These are phyloP conservation scores for Heliconius ismenius DNA, from an alignment of 2,888 invertebrate species.

Conservation along the genomic window DNA sequence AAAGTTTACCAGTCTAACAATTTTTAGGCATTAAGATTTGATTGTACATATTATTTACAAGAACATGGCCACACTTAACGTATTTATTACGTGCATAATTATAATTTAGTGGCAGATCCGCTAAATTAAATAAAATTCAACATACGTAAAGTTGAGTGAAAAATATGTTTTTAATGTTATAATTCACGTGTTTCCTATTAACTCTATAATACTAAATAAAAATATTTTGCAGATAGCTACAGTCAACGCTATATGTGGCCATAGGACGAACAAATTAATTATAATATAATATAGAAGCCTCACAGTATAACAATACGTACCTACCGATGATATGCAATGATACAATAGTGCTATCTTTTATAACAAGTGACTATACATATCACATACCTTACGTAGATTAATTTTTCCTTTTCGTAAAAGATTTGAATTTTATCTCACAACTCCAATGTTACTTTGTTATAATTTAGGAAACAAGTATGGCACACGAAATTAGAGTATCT, in stretches of 20 bases:
- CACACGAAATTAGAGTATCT: constrained; percentile 63
- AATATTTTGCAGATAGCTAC: not conserved
- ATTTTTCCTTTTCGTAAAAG: constrained; percentile 62
- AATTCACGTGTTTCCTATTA: not conserved
- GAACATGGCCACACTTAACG: constrained; percentile 29
- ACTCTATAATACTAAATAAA: not conserved
- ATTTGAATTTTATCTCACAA: constrained; percentile 77
- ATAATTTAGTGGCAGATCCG: not conserved
- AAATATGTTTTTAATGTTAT: not conserved
- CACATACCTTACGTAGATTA: constrained; percentile 80
- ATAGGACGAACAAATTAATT: constrained; percentile 12
- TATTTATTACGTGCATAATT: not conserved
- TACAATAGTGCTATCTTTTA: constrained; percentile 76
- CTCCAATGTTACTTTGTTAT: constrained; percentile 70
- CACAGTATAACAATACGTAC: constrained; percentile 34
- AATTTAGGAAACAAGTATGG: constrained; percentile 69
- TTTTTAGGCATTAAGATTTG: constrained; percentile 40
- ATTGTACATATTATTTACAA: constrained; percentile 56
- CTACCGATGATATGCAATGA: constrained; percentile 73
- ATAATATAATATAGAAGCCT: constrained; percentile 14
- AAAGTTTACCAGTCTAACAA: not conserved
- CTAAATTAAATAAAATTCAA: not conserved
- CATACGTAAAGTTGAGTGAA: not conserved
- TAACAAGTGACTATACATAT: constrained; percentile 80
- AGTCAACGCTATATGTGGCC: constrained; percentile 26